A percentile compares a stretch with the other conserved stretches of the same genome.
Conservation (phyloP, 2,888 invertebrate species). For the Smittia aterrima region DNA sequence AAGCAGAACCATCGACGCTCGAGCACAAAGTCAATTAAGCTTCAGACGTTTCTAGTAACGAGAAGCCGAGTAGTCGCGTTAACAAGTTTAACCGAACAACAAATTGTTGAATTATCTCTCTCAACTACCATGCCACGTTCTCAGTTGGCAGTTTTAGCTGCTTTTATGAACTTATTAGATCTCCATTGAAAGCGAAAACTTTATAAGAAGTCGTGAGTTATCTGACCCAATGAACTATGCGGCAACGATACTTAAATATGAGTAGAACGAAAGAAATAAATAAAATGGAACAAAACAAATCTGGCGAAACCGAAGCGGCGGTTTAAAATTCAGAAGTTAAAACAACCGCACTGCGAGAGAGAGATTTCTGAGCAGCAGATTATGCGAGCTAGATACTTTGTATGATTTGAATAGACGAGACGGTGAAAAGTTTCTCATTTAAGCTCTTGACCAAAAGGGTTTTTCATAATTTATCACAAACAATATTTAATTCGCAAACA, state of each 20-base stretch:
- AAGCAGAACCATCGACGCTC: no score
- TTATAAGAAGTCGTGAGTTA: conserved; percentile 30
- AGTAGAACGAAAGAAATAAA: neutral
- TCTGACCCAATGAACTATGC: conserved; percentile 38
- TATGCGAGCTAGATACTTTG: no score
- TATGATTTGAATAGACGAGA: no score
- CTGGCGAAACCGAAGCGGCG: neutral
- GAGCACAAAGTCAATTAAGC: neutral
- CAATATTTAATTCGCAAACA: no score
- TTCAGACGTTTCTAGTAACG: neutral
- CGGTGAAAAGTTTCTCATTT: no score
- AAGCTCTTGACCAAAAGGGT: no score
- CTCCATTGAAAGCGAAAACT: conserved; percentile 8
- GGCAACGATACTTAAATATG: neutral
- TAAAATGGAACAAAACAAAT: neutral
- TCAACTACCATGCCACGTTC: neutral
- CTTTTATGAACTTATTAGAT: neutral
- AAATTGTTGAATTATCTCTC: conserved; percentile 35
- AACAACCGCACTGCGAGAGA: neutral
- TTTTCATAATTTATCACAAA: no score
- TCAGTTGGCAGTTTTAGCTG: neutral
- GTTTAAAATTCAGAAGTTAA: neutral
- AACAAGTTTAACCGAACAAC: neutral
- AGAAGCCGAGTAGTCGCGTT: neutral
- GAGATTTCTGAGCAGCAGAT: neutral